These are phyloP conservation scores for Drosophila infuscata DNA, from an alignment of 2,888 invertebrate species.

Conservation along the genomic window DNA sequence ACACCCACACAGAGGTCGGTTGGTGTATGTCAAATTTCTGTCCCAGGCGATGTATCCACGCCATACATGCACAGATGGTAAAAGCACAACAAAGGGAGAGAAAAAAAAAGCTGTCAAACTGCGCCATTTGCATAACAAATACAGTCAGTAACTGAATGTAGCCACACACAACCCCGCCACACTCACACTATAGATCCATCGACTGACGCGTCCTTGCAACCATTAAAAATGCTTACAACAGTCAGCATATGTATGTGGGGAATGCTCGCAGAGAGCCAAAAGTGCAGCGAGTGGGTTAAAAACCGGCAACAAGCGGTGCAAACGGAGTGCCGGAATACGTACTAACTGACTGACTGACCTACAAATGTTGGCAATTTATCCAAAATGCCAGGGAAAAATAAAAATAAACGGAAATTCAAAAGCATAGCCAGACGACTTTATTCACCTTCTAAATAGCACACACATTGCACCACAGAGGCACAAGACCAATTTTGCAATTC, in stretches of 20 bases:
- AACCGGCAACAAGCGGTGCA: constrained; percentile 16
- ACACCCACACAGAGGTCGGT: constrained; percentile 24
- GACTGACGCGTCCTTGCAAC: constrained; percentile 71
- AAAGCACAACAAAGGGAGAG: constrained; percentile 34
- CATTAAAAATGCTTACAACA: constrained; percentile 75
- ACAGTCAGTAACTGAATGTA: constrained; percentile 74
- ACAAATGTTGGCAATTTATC: constrained; percentile 37
- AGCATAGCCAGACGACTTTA: neutral
- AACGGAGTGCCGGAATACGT: neutral
- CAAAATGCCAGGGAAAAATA: constrained; percentile 15
- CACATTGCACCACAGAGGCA: neutral
- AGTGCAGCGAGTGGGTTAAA: constrained; percentile 62
- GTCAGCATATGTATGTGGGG: constrained; percentile 46
- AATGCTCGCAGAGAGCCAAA: constrained; percentile 30
- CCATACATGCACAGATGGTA: constrained; percentile 26
- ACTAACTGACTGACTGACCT: constrained; percentile 53
- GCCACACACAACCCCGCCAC: constrained; percentile 36
- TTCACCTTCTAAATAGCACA: constrained; percentile 8
- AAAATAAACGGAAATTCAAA: constrained; percentile 20
- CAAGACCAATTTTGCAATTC: neutral
- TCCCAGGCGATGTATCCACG: constrained; percentile 48
- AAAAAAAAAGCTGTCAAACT: constrained; percentile 57
- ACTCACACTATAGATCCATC: constrained; percentile 20
- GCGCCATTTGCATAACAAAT: constrained; percentile 79
- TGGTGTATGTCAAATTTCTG: constrained; percentile 20